Evolutionary conservation across 2,797 vertebrate species (phyloP).

Genomic region (Podarcis lilfordi): DNA sequence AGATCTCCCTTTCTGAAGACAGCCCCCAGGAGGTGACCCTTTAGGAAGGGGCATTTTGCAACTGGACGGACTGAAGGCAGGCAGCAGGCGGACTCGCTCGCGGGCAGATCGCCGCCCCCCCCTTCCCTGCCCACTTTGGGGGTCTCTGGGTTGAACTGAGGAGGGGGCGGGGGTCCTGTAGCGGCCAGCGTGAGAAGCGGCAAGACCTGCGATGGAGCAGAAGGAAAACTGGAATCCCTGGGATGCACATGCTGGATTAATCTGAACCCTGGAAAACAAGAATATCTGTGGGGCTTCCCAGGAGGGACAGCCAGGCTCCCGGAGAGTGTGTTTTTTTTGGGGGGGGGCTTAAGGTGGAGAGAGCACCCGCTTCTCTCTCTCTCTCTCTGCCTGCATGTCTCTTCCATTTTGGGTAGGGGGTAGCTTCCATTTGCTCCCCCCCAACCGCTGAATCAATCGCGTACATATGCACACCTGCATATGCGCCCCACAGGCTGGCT

Average conservation of each 20-base stretch:
- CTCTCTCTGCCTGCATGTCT: not conserved
- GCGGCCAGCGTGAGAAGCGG: not conserved
- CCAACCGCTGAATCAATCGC: not conserved
- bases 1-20: conserved; percentile 14
- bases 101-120: not conserved
- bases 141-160: not conserved
- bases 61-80: not conserved
- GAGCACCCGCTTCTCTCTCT: not conserved
- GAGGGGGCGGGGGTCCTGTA: not conserved
- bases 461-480: fast-evolving
- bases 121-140: not conserved
- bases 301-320: too few relatives aligned
- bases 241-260: not conserved
- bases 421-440: not conserved
- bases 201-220: not conserved
- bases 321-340: not conserved
- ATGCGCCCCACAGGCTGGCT: not conserved
- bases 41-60: not conserved
- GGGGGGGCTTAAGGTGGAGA: not conserved
- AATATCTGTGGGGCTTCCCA: not conserved
- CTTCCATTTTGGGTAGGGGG: not conserved
- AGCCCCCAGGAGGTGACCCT: conserved; percentile 7
- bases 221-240: not conserved
- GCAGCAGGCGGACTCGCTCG: not conserved
- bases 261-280: not conserved